Conservation (phyloP, 2,888 invertebrate species). For the Aspidiotus rigidus region DNA sequence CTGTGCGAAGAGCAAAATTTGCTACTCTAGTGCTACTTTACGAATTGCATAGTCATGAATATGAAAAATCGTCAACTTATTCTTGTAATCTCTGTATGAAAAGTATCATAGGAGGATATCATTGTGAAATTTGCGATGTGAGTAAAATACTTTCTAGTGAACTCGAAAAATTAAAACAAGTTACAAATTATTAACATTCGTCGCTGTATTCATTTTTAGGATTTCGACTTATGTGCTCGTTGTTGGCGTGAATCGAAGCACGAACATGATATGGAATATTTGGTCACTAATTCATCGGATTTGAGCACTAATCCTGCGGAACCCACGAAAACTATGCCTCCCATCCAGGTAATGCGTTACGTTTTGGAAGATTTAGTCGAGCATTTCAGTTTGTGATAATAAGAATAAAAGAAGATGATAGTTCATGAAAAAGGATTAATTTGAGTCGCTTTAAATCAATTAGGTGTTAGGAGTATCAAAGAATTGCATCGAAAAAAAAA, state of each 20-base stretch:
- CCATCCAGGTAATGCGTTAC: too few relatives aligned
- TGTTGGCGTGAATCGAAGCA: not conserved
- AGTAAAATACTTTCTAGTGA: not conserved
- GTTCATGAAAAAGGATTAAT: too few relatives aligned
- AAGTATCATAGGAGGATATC: not conserved
- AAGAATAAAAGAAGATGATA: too few relatives aligned
- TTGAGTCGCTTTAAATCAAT: too few relatives aligned
- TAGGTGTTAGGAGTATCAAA: too few relatives aligned
- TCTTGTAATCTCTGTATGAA: not conserved
- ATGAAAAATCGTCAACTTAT: not conserved
- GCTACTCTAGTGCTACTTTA: not conserved
- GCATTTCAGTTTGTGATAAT: too few relatives aligned
- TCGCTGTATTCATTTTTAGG: not conserved
- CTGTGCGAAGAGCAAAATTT: conserved; percentile 7
- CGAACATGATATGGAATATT: conserved; percentile 3
- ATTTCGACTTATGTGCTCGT: conserved; percentile 6
- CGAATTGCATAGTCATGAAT: not conserved
- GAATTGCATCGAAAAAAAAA: too few relatives aligned
- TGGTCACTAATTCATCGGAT: not conserved
- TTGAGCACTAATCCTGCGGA: not conserved
- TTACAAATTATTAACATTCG: too few relatives aligned
- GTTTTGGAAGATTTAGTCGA: too few relatives aligned
- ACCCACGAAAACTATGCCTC: not conserved
- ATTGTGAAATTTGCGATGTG: conserved; percentile 1
- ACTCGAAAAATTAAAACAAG: too few relatives aligned